These are phyloP conservation scores for Leptocoma aspasia DNA, from an alignment of 2,113 vertebrate species.

Conservation along the genomic window DNA sequence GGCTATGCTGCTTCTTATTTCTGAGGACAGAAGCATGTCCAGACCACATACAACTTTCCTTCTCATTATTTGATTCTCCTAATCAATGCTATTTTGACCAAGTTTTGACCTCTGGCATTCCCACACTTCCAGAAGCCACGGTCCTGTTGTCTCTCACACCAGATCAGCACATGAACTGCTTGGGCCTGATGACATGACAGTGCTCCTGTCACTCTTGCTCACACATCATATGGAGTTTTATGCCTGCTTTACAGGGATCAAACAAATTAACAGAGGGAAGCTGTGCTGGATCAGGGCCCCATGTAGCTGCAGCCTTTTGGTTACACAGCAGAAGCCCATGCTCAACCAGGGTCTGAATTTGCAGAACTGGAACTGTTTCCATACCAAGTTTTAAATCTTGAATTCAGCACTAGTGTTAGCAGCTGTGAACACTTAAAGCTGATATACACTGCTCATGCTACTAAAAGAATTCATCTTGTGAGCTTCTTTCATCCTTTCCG, in stretches of 20 bases:
- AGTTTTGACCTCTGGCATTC: background rate
- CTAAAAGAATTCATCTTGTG: background rate
- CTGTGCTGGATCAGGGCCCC: background rate
- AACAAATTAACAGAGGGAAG: background rate
- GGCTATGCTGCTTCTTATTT: background rate
- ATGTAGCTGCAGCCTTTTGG: background rate
- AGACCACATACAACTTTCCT: background rate
- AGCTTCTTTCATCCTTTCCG: background rate
- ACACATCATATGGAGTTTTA: background rate
- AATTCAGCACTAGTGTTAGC: background rate
- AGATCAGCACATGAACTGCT: background rate
- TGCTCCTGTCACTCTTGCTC: background rate
- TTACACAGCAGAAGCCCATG: background rate
- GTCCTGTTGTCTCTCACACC: background rate
- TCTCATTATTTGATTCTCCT: background rate
- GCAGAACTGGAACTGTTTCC: background rate
- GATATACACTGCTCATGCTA: background rate
- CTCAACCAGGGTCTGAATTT: background rate
- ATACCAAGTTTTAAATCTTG: background rate
- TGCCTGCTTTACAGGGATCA: background rate
- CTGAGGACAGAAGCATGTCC: background rate
- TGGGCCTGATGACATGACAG: background rate
- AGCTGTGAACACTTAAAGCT: background rate
- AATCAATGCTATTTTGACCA: background rate
- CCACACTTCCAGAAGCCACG: rapidly evolving